phyloP scores from a whole-genome alignment of 2,888 invertebrate genomes.

The Tryphoninae sp. region DNA sequence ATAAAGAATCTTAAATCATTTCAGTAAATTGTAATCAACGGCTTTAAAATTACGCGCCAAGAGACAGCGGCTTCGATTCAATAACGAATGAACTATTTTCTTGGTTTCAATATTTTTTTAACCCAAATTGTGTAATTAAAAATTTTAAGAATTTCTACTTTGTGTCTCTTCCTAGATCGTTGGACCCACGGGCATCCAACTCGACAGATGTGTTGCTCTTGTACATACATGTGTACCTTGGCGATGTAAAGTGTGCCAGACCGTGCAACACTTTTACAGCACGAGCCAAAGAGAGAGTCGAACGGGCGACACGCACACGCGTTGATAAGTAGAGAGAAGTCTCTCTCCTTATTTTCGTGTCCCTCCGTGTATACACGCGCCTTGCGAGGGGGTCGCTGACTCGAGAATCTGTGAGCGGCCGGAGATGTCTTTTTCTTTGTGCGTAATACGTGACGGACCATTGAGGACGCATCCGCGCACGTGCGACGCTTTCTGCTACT shows the following conservation, averaged over 20 bases:
- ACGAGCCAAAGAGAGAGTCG: conserved; percentile 11
- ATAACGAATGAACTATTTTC: too few species aligned
- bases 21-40: too few species aligned
- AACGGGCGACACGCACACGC: conserved; percentile 14
- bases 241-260: conserved; percentile 31
- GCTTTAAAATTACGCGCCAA: too few species aligned
- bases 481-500: conserved; percentile 40
- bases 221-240: not conserved
- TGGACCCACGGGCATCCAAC: not conserved
- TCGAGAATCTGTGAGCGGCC: conserved; percentile 26
- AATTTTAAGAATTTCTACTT: too few species aligned
- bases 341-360: conserved; percentile 3
- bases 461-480: conserved; percentile 61
- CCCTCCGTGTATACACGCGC: conserved; percentile 1
- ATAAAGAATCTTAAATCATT: too few species aligned
- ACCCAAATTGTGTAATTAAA: too few species aligned
- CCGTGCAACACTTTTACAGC: not conserved
- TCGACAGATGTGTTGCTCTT: not conserved
- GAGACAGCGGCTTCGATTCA: too few species aligned
- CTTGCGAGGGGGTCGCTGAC: conserved; percentile 29
- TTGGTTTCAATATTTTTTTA: too few species aligned
- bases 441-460: conserved; percentile 55
- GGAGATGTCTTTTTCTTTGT: conserved; percentile 47
- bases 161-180: not conserved
- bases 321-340: conserved; percentile 5